A percentile compares a stretch with the other conserved stretches of the same genome.
phyloP scores from a whole-genome alignment of 2,797 vertebrate species.

The Arrhamphus sclerolepis region DNA sequence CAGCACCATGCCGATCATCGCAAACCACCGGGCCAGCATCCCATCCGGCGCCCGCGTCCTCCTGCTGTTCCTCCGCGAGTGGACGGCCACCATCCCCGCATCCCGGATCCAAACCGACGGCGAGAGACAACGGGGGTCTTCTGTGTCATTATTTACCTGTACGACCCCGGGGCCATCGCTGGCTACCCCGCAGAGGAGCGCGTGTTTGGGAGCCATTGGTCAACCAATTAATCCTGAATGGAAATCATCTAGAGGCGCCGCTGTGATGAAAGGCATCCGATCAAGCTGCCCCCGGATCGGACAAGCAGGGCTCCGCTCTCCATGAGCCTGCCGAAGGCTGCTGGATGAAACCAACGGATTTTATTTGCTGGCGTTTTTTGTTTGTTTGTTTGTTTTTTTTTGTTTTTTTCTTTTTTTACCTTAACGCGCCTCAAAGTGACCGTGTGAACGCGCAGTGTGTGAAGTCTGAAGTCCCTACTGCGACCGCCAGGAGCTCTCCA shows the following conservation, averaged over 20 bases:
- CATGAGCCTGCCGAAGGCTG: conserved; percentile 59
- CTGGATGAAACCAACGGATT: conserved; percentile 7
- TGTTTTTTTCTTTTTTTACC: not conserved
- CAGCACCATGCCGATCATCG: conserved; percentile 67
- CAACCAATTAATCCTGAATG: conserved; percentile 68
- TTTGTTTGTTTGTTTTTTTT: no score
- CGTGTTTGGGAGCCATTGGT: conserved; percentile 81
- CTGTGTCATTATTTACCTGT: conserved; percentile 14
- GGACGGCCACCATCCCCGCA: conserved; percentile 34
- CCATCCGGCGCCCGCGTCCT: conserved; percentile 52
- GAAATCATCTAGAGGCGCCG: conserved; percentile 66
- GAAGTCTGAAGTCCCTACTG: conserved; percentile 46
- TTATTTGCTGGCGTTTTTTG: no score
- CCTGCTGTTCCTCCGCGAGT: conserved; percentile 40
- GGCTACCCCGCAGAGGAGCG: conserved; percentile 61
- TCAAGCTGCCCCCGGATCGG: conserved; percentile 58
- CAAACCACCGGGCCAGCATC: conserved; percentile 67
- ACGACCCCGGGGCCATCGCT: conserved; percentile 47
- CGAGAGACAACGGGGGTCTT: conserved; percentile 30
- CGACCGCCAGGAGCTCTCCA: conserved; percentile 47
- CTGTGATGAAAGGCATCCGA: conserved; percentile 73
- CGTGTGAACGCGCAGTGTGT: conserved; percentile 13
- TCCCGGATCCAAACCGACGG: conserved; percentile 51
- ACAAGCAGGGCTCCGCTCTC: conserved; percentile 60
- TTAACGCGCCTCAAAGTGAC: conserved; percentile 20